Evolutionary conservation across 2,113 vertebrate genomes (phyloP).

Genomic region (Sclerurus mexicanus): DNA sequence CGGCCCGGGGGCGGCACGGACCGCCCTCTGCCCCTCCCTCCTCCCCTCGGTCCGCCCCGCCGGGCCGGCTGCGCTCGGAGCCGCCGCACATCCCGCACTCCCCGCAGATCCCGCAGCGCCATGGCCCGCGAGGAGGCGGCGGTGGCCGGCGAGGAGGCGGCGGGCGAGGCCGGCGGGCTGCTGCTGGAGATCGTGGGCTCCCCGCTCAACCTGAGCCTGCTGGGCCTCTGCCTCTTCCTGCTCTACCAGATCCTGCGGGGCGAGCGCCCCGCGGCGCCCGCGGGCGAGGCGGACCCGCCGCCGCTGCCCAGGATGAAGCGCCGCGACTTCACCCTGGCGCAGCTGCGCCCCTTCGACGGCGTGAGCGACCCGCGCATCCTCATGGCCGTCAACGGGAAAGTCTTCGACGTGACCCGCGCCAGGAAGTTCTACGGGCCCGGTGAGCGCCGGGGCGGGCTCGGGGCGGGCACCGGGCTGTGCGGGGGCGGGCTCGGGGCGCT

Average conservation of each 20-base stretch:
- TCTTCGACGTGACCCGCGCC: constrained; percentile 92
- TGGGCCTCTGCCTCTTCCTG: constrained; percentile 89
- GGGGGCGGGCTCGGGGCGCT: neutral
- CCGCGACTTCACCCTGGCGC: constrained; percentile 85
- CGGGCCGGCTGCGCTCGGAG: neutral
- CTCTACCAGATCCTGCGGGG: constrained; percentile 91
- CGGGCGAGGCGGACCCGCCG: constrained; percentile 69
- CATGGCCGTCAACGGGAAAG: constrained; percentile 92
- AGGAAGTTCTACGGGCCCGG: constrained; percentile 95
- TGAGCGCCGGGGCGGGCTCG: constrained; percentile 32
- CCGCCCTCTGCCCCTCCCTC: neutral
- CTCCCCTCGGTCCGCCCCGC: neutral
- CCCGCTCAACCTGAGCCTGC: constrained; percentile 88
- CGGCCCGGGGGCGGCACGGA: no score
- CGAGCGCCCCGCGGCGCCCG: constrained; percentile 73
- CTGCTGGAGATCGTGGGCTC: constrained; percentile 90
- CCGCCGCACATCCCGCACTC: no score
- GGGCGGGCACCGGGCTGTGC: no score
- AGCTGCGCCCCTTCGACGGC: constrained; percentile 87
- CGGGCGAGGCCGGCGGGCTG: constrained; percentile 78
- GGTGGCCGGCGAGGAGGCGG: constrained; percentile 19
- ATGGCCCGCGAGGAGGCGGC: constrained; percentile 13
- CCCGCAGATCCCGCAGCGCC: neutral
- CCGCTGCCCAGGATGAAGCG: constrained; percentile 84
- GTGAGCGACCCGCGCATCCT: constrained; percentile 84